These are phyloP conservation scores for Motacilla alba DNA, from an alignment of 2,113 vertebrate species.

Conservation along the genomic window DNA sequence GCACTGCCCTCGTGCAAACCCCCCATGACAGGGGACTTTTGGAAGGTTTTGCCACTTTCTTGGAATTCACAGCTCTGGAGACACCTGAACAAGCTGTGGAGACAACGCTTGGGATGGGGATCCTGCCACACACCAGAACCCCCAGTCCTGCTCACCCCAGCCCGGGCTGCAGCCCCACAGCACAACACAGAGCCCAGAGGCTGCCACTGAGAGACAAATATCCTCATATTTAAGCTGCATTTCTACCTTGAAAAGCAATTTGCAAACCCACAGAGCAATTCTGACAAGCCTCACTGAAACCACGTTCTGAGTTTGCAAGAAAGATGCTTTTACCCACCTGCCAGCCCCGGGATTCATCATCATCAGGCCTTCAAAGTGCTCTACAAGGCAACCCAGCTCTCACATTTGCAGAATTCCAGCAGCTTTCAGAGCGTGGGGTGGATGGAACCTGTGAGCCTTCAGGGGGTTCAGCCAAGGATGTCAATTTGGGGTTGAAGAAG, in stretches of 20 bases:
- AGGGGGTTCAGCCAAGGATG: background rate
- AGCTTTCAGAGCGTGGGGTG: accelerated
- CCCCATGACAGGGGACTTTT: accelerated
- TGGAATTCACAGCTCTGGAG: background rate
- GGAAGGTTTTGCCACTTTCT: background rate
- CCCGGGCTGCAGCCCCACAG: background rate
- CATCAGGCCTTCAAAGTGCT: background rate
- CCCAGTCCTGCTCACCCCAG: accelerated
- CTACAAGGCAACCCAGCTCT: background rate
- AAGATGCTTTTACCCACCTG: background rate
- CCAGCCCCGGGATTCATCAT: background rate
- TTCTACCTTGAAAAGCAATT: constrained; percentile 19
- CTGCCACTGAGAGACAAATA: background rate
- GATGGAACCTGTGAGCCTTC: background rate
- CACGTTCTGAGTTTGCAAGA: background rate
- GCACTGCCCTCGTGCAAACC: background rate
- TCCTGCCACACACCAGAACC: accelerated
- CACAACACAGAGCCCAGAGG: background rate
- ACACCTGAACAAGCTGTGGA: background rate
- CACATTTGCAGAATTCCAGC: accelerated
- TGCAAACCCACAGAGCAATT: background rate
- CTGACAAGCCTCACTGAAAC: background rate
- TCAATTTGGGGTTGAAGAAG: background rate
- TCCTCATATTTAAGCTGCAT: background rate
- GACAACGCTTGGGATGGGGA: accelerated